A percentile compares a stretch with the other conserved stretches of the same genome.
These are phyloP conservation scores for Dendropsophus ebraccatus DNA, from an alignment of 2,113 vertebrate genomes.

Conservation along the genomic window DNA sequence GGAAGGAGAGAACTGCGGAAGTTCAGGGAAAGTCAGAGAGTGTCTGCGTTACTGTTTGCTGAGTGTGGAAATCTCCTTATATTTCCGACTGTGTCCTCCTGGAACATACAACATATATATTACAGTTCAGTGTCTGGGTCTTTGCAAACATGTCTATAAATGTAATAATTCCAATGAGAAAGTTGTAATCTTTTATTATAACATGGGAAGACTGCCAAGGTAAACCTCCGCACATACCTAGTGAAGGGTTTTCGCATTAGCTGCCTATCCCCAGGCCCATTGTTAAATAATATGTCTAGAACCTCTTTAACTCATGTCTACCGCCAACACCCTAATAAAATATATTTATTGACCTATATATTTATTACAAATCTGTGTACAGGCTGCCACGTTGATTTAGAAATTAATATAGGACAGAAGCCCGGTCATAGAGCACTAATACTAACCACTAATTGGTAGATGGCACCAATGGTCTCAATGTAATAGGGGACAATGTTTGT, in stretches of 20 bases:
- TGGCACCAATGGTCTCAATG: background rate
- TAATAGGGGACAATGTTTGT: background rate
- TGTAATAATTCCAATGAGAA: background rate
- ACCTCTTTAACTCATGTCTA: background rate
- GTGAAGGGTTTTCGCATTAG: background rate
- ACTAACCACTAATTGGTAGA: too few relatives aligned
- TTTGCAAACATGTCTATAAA: background rate
- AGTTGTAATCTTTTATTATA: background rate
- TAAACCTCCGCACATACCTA: background rate
- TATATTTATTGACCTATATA: background rate
- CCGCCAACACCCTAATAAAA: background rate
- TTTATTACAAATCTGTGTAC: too few relatives aligned
- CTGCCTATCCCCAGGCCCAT: background rate
- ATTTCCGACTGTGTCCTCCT: background rate
- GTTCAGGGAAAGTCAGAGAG: constrained; percentile 31
- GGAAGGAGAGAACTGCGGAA: constrained; percentile 16
- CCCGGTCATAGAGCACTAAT: background rate
- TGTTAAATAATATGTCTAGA: background rate
- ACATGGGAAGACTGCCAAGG: background rate
- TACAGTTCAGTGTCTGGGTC: background rate
- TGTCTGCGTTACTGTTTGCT: constrained; percentile 20
- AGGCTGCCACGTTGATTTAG: too few relatives aligned
- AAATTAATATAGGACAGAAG: too few relatives aligned
- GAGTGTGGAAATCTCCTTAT: constrained; percentile 1
- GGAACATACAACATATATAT: background rate